A percentile compares a stretch with the other conserved stretches of the same genome.
phyloP scores from a whole-genome alignment of 2,113 vertebrate species.

The Otocyon megalotis region DNA sequence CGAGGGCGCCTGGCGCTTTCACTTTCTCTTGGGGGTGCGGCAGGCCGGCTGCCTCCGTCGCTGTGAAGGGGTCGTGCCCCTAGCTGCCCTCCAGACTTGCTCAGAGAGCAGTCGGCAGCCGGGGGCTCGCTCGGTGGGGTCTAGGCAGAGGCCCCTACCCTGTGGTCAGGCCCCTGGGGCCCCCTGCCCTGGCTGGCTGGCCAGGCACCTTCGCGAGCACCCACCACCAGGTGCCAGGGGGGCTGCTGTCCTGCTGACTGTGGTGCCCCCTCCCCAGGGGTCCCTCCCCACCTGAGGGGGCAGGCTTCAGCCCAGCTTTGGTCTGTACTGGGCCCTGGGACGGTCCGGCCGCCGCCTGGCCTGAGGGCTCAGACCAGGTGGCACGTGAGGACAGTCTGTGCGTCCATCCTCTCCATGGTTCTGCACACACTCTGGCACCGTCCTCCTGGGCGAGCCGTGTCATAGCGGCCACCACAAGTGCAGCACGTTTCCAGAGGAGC shows the following conservation, averaged over 20 bases:
- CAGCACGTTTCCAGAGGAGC: rapidly evolving
- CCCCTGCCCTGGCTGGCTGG: neutral
- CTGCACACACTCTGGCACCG: rapidly evolving
- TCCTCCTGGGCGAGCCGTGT: neutral
- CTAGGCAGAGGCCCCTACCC: neutral
- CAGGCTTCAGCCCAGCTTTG: neutral
- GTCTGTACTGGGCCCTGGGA: neutral
- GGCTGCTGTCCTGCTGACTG: neutral
- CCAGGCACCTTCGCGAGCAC: neutral
- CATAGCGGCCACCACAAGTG: rapidly evolving
- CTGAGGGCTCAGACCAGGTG: neutral
- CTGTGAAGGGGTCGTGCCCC: too few species aligned
- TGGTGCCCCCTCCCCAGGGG: too few species aligned
- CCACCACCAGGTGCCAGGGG: neutral
- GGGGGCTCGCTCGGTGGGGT: neutral
- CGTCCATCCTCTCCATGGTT: neutral
- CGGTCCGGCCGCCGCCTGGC: neutral
- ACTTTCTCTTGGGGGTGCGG: neutral
- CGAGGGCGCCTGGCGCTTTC: neutral
- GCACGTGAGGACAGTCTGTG: neutral
- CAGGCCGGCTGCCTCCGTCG: neutral
- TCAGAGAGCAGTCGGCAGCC: neutral
- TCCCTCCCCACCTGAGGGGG: neutral
- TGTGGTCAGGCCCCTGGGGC: neutral
- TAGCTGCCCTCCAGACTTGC: neutral